Base-by-base conservation (phyloP, 2,113 vertebrate species). In the Lasiurus borealis region DNA sequence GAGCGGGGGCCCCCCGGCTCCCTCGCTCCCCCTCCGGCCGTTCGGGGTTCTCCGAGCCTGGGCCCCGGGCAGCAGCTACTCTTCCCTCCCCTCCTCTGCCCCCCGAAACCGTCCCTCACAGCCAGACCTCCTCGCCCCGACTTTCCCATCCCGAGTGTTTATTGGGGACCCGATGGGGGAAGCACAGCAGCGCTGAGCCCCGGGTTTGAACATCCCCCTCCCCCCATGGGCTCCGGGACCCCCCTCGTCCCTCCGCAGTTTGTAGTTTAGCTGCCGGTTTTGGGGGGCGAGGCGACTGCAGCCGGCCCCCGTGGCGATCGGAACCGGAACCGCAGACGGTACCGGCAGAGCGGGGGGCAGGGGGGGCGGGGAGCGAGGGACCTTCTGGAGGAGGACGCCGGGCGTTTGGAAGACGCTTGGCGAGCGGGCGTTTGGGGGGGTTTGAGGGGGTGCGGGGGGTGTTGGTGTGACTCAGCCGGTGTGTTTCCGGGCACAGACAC, bases 271-370 rank as follows among this genome's bases (percentile, higher is more conserved):
- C n/a, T n/a, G n/a, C n/a, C n/a, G n/a, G n/a, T n/a, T n/a, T n/a
- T n/a, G n/a, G n/a, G n/a, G n/a, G n/a, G n/a, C n/a, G n/a, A n/a
- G n/a, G n/a, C n/a, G n/a, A n/a, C n/a, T n/a, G n/a, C n/a, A n/a
- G n/a, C n/a, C n/a, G n/a, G n/a, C n/a, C n/a, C n/a, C n/a, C n/a
- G n/a, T n/a, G n/a, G n/a, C n/a, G n/a, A 44, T 25, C 78, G 34
- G 85, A 85, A 78, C 46, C 48, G 52, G 75, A 85, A 77, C 29
- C 48, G 84, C 88, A 83, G 75, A 66, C 78, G 83, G 66, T 71
- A 4, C 50, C 25, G 88, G 59, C 54, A 3, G n/a, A 36, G 36
- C 34, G 48, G 75, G 64, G n/a, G 72, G 36, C 64, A n/a, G n/a
- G n/a, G 8, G 21, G 40, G 13, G 13, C 48, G 88, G n/a, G n/a